Base-by-base conservation (phyloP, 2,797 vertebrate species). In the Cirrhinus mrigala region DNA sequence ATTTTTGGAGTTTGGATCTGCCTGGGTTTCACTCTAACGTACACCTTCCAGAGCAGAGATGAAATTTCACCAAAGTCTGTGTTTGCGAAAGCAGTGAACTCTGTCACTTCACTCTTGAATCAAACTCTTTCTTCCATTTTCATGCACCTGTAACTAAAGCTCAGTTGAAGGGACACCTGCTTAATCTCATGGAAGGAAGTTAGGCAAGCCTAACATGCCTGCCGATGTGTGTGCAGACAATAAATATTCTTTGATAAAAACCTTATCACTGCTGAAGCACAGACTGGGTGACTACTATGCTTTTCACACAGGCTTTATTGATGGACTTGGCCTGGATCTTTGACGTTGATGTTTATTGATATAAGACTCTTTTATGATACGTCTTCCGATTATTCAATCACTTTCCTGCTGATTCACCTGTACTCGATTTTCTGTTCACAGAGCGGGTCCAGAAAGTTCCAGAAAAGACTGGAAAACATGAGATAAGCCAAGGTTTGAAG, bases 221-320 rank as follows among this genome's bases (percentile, higher is more conserved):
- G 27, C 66, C 2, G 5, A 58, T 64, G 44, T 74, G 83, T 80
- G 77, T 44, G 80, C 29, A 73, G 69, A 58, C 83, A 78, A 54
- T 78, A 84, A 78, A 84, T 78, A 70, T 29, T 37, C 18, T 78
- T 18, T 71, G 24, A 89, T 82, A 83, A 86, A 40, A 85, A 52
- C 80, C 81, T 74, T 87, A 88, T 89, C 87, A 74, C 66, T 89
- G 77, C 77, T 64, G 79, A 40, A 24, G 44, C 77, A 40, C 44
- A 62, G 54, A 11, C 44, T 7, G 16, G 44, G n/a, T 33, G 33
- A 64, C 7, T 37, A 10, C 10, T 64, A 12, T 2, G 29, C 14
- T 82, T 84, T 84, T 78, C n/a, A 78, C 24, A 84, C 16, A 22
- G 18, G 54, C 11, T 73, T 60, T 29, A 82, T 73, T n/a, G 11